Evolutionary conservation across 2,113 vertebrate species (phyloP), one percentile per base, ranked within the genome.

Genomic region (Tachysurus vachellii): DNA sequence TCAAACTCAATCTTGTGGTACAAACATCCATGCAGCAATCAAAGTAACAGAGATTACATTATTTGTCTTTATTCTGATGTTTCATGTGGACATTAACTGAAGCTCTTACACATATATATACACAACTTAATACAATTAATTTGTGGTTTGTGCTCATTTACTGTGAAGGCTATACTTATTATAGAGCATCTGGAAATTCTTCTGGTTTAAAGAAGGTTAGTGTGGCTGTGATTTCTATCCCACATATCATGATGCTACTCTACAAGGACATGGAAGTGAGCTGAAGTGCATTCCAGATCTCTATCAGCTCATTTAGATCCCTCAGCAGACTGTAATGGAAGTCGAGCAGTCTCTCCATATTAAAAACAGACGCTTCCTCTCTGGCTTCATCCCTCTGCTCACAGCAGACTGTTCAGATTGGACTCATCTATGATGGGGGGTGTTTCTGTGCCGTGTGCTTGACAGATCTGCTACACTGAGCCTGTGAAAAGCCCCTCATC

Each of bases 401-500:
- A 91, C 86, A 88, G 90, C 77, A 91, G 88, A 89, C 92, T 91
- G 84, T 76, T 71, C 79, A 88, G 91, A 88, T 92, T 89, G 88
- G 86, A 89, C 84, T 90, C 81, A 75, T 90, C 75, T 91, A 89
- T 93, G 77, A 16, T 83, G 70, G 70, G 54, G 87, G 73, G 68
- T 21, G 50, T 77, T 85, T 75, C 89, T 88, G 70, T 84, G 64
- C 89, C 83, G 88, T 89, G 89, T 76, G 89, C 90, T 91, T 82
- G 86, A 89, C 84, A 91, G 87, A 90, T 89, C 89, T 86, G 31
- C 89, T 87, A 82, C 88, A 87, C 86, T 91, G 91, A 90, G 91
- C 90, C 89, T 90, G 86, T 89, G 92, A 91, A 91, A 91, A 91
- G 90, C 90, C 89, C 89, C 90, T 90, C 91, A 91, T 90, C 89